Evolutionary conservation across 2,113 vertebrate genomes (phyloP).

Genomic region (Sigmodon hispidus): DNA sequence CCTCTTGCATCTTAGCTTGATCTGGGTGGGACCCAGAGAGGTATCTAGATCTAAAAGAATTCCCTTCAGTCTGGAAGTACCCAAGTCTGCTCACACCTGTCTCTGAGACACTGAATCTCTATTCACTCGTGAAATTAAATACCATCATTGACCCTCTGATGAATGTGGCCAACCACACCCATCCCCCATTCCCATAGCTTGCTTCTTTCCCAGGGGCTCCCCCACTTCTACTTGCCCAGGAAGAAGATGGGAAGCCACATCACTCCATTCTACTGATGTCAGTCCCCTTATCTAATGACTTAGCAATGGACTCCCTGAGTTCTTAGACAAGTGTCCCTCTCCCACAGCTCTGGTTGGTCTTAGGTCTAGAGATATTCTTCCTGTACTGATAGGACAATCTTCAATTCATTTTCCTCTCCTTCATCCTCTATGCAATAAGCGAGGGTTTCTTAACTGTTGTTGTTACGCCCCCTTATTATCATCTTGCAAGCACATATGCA

Average conservation of each 20-base stretch:
- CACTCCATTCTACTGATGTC: background rate
- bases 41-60: background rate
- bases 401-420: background rate
- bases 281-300: background rate
- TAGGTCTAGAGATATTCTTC: background rate
- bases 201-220: background rate
- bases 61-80: background rate
- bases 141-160: too few relatives aligned
- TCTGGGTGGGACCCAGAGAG: background rate
- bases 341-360: background rate
- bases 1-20: conserved; percentile 38
- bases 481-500: background rate
- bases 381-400: background rate
- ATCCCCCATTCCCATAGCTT: background rate
- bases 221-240: background rate
- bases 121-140: background rate
- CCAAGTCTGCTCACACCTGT: background rate
- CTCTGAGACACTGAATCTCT: background rate
- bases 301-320: background rate
- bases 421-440: background rate
- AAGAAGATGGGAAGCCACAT: background rate
- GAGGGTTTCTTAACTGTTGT: background rate
- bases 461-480: background rate
- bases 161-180: background rate
- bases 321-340: background rate